Conservation (phyloP, 2,888 invertebrate genomes). For the Cephus rjabovi region DNA sequence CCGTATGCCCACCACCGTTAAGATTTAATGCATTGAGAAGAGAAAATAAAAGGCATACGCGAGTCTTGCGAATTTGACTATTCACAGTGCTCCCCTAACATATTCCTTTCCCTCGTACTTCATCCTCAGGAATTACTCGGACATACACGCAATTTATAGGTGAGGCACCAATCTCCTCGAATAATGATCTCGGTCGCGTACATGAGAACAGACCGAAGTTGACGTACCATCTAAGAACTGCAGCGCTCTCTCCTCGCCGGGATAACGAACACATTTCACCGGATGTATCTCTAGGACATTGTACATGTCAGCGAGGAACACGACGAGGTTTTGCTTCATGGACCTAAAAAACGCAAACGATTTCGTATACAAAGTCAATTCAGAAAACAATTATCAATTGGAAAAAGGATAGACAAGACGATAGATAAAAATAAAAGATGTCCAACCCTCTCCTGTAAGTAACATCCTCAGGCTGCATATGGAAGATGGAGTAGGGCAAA, state of each 20-base stretch:
- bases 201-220: background rate
- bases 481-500: constrained; percentile 90
- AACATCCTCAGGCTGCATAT: constrained; percentile 95
- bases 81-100: background rate
- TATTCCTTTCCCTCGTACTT: background rate
- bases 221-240: constrained; percentile 67
- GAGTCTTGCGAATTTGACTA: background rate
- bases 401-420: constrained; percentile 11
- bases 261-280: constrained; percentile 86
- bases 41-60: background rate
- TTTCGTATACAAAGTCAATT: background rate
- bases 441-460: constrained; percentile 86
- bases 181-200: background rate
- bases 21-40: background rate
- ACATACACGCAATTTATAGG: background rate
- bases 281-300: constrained; percentile 94
- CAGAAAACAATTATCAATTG: background rate
- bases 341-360: constrained; percentile 72
- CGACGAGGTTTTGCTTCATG: constrained; percentile 91
- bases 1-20: background rate
- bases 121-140: background rate
- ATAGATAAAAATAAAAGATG: constrained; percentile 5
- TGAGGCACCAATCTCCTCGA: background rate
- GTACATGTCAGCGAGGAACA: constrained; percentile 93
- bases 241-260: constrained; percentile 74